phyloP scores from a whole-genome alignment of 1,140 invertebrate genomes.

The Neodiprion fabricii region DNA sequence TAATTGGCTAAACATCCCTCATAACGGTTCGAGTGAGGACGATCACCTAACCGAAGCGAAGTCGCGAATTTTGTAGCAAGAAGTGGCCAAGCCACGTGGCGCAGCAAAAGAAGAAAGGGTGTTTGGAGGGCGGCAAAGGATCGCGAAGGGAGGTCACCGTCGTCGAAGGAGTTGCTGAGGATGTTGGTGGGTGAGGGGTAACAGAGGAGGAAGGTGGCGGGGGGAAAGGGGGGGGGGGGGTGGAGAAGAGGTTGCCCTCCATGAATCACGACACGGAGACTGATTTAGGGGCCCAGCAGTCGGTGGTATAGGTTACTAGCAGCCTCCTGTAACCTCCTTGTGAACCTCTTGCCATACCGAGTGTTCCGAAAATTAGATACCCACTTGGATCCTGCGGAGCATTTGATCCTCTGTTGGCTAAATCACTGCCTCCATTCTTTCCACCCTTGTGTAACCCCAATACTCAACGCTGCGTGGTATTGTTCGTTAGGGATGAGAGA shows the following conservation, averaged over 20 bases:
- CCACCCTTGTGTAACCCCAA: no score
- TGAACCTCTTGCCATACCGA: slow-evolving; percentile 44
- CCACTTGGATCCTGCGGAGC: background rate
- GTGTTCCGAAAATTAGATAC: slow-evolving; percentile 22
- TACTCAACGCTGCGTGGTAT: no score
- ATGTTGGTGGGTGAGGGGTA: slow-evolving; percentile 23
- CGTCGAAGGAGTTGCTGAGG: background rate
- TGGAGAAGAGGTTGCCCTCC: slow-evolving; percentile 50
- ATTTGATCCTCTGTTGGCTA: no score
- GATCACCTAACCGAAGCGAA: no score
- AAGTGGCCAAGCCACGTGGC: slow-evolving; percentile 11
- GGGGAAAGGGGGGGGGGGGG: slow-evolving; percentile 26
- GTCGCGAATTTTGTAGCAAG: background rate
- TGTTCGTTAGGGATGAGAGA: no score
- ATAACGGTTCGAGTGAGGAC: no score
- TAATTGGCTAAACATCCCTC: no score
- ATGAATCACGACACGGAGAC: slow-evolving; percentile 58
- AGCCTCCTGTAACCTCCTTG: slow-evolving; percentile 48
- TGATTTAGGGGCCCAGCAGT: slow-evolving; percentile 61
- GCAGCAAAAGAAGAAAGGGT: slow-evolving; percentile 22
- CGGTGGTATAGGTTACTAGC: slow-evolving; percentile 51
- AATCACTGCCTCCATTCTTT: no score
- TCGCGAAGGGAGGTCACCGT: slow-evolving; percentile 16
- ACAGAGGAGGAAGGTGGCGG: background rate
- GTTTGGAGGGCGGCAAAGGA: slow-evolving; percentile 20